Conservation (phyloP, 2,888 invertebrate species). For the Plebejus argus region DNA sequence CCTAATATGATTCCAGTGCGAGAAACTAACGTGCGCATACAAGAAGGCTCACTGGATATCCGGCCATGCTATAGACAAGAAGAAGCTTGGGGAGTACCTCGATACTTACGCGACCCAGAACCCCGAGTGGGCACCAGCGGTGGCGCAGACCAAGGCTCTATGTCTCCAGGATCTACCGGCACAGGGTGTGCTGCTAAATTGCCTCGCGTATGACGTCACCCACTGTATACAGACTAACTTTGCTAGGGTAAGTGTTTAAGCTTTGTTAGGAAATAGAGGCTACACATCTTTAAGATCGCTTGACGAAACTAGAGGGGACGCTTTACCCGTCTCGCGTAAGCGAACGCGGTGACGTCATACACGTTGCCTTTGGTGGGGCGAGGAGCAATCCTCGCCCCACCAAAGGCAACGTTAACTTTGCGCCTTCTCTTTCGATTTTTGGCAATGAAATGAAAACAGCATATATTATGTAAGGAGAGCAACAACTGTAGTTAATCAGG, state of each 20-base stretch:
- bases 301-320: no score
- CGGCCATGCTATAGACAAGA: slow-evolving; percentile 51
- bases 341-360: no score
- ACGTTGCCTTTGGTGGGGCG: no score
- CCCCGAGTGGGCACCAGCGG: slow-evolving; percentile 55
- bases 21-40: slow-evolving; percentile 56
- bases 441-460: no score
- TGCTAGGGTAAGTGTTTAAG: slow-evolving; percentile 52
- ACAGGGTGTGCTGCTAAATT: slow-evolving; percentile 56
- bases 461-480: no score
- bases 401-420: no score
- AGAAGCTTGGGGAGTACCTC: slow-evolving; percentile 50
- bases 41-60: slow-evolving; percentile 55
- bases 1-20: slow-evolving; percentile 57
- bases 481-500: no score
- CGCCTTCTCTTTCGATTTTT: no score
- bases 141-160: slow-evolving; percentile 49
- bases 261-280: no score
- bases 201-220: slow-evolving; percentile 61
- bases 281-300: no score
- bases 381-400: no score
- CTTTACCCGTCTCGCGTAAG: no score
- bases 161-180: slow-evolving; percentile 56
- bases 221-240: slow-evolving; percentile 55
- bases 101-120: slow-evolving; percentile 53